Base-by-base conservation (phyloP, 2,888 invertebrate genomes). In the Pseudolycoriella hygida region DNA sequence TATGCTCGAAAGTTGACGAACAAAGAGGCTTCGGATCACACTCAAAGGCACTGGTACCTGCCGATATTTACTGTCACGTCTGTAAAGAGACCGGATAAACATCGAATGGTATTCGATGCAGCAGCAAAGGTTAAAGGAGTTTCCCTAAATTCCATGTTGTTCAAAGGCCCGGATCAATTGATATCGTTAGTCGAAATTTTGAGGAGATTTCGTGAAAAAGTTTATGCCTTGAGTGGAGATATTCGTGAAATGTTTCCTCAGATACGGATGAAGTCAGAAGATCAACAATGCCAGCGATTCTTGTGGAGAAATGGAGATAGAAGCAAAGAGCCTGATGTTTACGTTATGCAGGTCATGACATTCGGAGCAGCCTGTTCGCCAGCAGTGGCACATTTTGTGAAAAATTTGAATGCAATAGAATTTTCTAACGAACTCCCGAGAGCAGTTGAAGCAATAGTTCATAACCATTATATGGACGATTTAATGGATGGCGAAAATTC, bases 21-120 rank as follows among this genome's bases (percentile, higher is more conserved):
- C 51, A 11, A 32, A 45, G 15, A 20, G 17, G 38, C 17, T 10
- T 38, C 17, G 15, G 30, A 30, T n/a, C n/a, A n/a, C n/a, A n/a
- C n/a, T n/a, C n/a, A n/a, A 2, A 45, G 44, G 44, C 31, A 42
- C 6, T 53, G 53, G 51, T 54, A 50, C 44, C 42, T 54, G 17
- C 54, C 54, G 5, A 53, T 54, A 40, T 52, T 52, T 43, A 50
- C 52, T 0, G 54, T 55, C 0, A 5, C n/a, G 1, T 48, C 50
- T 17, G 49, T 46, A 6, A 51, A 54, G 45, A 55, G 56, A 45
- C 52, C 54, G 6, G 48, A 47, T 0, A 55, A 54, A n/a, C n/a
- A n/a, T n/a, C n/a, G n/a, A n/a, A n/a, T n/a, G n/a, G n/a, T n/a
- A n/a, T n/a, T n/a, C n/a, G n/a, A n/a, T n/a, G n/a, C n/a, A n/a